phyloP scores from a whole-genome alignment of 1,140 invertebrate species.

The Trichonephila inaurata region DNA sequence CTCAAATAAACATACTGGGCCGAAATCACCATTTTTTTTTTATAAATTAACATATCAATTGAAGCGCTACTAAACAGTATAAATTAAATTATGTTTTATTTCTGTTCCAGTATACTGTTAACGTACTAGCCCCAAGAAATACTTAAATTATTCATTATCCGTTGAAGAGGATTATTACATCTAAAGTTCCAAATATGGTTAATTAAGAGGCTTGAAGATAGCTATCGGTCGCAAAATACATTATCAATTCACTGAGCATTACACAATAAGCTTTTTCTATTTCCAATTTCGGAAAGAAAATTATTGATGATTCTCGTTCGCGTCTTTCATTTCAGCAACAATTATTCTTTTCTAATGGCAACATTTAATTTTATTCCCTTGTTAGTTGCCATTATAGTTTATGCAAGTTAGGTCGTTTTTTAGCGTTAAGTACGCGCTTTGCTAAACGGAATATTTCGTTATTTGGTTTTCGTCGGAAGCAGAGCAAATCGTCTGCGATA shows the following conservation, averaged over 20 bases:
- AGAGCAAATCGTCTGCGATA: conserved; percentile 57
- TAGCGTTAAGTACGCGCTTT: conserved; percentile 1
- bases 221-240: conserved; percentile 39
- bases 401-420: conserved; percentile 29
- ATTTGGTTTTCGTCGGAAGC: conserved; percentile 13
- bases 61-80: background rate
- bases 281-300: background rate
- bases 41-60: no score
- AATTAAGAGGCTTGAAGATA: conserved; percentile 28
- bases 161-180: background rate
- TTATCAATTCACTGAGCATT: conserved; percentile 18
- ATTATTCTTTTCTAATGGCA: conserved; percentile 45
- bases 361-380: conserved; percentile 61
- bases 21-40: no score
- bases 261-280: background rate
- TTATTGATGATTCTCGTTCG: conserved; percentile 43
- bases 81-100: background rate
- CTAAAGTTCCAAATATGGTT: background rate
- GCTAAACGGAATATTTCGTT: conserved; percentile 30
- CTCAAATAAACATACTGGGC: no score
- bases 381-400: conserved; percentile 23
- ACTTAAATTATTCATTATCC: background rate
- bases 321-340: conserved; percentile 22
- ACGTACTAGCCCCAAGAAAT: background rate
- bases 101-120: background rate